These are phyloP conservation scores for Callocephalon fimbriatum DNA, from an alignment of 2,113 vertebrate genomes.

Conservation along the genomic window DNA sequence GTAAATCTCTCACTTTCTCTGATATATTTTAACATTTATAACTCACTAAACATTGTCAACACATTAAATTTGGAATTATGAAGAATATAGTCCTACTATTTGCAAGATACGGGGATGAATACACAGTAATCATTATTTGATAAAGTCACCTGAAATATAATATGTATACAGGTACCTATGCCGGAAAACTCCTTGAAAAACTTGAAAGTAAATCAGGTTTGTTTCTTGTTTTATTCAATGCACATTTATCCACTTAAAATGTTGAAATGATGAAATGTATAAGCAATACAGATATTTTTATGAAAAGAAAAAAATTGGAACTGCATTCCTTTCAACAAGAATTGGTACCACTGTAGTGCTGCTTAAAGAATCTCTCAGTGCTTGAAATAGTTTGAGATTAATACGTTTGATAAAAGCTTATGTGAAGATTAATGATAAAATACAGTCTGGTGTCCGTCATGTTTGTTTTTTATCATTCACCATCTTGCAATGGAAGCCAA, in stretches of 20 bases:
- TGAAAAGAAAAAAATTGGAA: neutral
- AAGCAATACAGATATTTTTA: neutral
- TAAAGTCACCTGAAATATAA: neutral
- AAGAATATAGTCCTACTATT: neutral
- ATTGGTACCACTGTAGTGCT: neutral
- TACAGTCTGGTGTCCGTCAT: neutral
- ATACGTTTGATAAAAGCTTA: neutral
- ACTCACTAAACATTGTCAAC: neutral
- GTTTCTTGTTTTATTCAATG: neutral
- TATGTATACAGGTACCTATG: neutral
- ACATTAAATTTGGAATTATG: neutral
- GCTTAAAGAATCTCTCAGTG: neutral
- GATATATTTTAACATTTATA: neutral
- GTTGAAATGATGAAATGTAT: neutral
- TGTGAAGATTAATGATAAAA: constrained; percentile 24
- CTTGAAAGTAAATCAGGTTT: neutral
- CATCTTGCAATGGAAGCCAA: neutral
- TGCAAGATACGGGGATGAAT: neutral
- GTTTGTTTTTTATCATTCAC: neutral
- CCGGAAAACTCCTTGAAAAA: neutral
- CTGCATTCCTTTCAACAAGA: neutral
- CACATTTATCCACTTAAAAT: neutral
- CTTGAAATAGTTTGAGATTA: constrained; percentile 10
- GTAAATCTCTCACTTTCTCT: neutral
- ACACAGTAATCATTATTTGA: neutral